These are phyloP conservation scores for Corydoras maculifer DNA, from an alignment of 2,113 vertebrate genomes.

Conservation along the genomic window DNA sequence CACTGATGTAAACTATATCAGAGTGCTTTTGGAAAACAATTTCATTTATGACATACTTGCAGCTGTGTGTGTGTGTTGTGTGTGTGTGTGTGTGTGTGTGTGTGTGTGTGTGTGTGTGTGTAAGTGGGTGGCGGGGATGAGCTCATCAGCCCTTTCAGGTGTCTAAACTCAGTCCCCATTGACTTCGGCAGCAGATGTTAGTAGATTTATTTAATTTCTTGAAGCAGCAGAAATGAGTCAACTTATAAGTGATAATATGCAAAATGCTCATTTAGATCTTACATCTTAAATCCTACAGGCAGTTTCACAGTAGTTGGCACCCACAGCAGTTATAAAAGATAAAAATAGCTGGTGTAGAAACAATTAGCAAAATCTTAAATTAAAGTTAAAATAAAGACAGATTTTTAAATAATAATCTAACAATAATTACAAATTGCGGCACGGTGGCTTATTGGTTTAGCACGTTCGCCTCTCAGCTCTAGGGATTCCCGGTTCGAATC, in stretches of 20 bases:
- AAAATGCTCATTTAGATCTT: background rate
- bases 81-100: background rate
- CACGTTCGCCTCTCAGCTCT: no score
- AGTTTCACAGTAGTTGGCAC: no score
- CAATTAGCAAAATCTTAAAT: no score
- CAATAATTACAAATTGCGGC: no score
- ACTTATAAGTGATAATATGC: conserved; percentile 27
- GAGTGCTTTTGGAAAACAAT: conserved; percentile 19
- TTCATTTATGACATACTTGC: conserved; percentile 33
- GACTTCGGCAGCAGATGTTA: conserved; percentile 26
- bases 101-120: background rate
- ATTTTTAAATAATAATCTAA: no score
- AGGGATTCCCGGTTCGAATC: no score
- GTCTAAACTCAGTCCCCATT: background rate
- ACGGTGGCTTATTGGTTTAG: no score
- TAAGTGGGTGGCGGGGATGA: conserved; percentile 7
- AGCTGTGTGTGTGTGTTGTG: no score
- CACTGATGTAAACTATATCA: background rate
- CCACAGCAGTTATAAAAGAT: no score
- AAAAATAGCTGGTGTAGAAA: no score
- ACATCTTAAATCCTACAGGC: no score
- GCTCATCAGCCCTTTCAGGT: conserved; percentile 29
- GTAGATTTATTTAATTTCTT: conserved; percentile 22
- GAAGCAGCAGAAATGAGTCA: conserved; percentile 11
- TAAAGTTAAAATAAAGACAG: no score